Percentiles rank a stretch among this genome's conserved stretches.
Evolutionary conservation across 2,113 vertebrate genomes (phyloP).

Genomic region (Urocitellus parryii): DNA sequence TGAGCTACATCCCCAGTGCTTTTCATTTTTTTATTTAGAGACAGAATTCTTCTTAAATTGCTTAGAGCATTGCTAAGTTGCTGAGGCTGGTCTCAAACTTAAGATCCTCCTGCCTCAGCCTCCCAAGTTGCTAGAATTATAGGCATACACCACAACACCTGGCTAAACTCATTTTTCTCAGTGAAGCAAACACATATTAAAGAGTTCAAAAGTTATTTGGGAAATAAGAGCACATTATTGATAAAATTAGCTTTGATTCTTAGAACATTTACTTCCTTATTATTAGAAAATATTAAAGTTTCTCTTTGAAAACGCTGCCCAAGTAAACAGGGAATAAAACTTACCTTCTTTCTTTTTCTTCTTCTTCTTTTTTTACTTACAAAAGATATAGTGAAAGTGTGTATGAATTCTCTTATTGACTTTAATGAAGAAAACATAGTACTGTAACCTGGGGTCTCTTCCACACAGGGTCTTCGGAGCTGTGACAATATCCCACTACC

Average conservation of each 20-base stretch:
- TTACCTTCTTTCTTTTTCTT: not conserved
- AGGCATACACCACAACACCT: too few relatives aligned
- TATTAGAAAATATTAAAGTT: conserved; percentile 48
- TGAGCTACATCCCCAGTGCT: too few relatives aligned
- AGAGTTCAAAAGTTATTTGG: not conserved
- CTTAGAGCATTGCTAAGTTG: too few relatives aligned
- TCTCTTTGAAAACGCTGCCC: conserved; percentile 9
- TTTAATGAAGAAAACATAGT: not conserved
- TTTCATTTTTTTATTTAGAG: too few relatives aligned
- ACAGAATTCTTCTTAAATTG: too few relatives aligned
- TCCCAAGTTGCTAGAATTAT: too few relatives aligned
- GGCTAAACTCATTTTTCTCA: conserved; percentile 7
- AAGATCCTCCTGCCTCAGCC: too few relatives aligned
- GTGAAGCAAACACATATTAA: not conserved
- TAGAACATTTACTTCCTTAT: conserved; percentile 23
- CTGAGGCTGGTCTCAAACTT: too few relatives aligned
- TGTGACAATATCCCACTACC: not conserved
- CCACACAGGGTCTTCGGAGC: not conserved
- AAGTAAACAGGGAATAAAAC: not conserved
- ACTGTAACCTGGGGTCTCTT: not conserved
- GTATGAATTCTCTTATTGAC: not conserved
- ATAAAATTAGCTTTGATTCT: conserved; percentile 34
- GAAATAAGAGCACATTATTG: not conserved
- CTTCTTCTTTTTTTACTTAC: not conserved
- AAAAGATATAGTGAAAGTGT: conserved; percentile 1